Percentiles rank a stretch among this genome's conserved stretches.
Evolutionary conservation across 2,888 invertebrate species (phyloP).

Genomic region (Leucoma salicis): DNA sequence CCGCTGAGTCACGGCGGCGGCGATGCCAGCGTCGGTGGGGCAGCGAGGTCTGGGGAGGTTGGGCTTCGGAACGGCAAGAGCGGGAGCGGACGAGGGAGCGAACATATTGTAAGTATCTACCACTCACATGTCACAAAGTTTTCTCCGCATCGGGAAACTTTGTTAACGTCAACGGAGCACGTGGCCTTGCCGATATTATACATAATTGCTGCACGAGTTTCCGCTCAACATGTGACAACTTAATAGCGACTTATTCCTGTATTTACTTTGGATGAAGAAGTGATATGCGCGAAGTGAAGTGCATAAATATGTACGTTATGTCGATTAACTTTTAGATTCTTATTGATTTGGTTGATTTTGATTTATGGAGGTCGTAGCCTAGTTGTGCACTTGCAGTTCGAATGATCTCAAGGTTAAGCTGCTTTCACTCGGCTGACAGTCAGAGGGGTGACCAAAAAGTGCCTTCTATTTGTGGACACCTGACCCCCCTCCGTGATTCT

Average conservation of each 20-base stretch:
- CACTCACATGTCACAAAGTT: slow-evolving; percentile 82
- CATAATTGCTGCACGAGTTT: slow-evolving; percentile 63
- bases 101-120: slow-evolving; percentile 79
- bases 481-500: too few relatives aligned
- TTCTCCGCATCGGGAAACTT: slow-evolving; percentile 80
- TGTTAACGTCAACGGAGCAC: slow-evolving; percentile 81
- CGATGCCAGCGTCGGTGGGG: slow-evolving; percentile 49
- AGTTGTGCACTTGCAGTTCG: too few relatives aligned
- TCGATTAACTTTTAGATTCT: too few relatives aligned
- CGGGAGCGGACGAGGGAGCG: slow-evolving; percentile 40
- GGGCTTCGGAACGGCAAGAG: slow-evolving; percentile 28
- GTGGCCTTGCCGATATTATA: slow-evolving; percentile 74
- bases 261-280: slow-evolving; percentile 4
- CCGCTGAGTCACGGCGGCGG: slow-evolving; percentile 76
- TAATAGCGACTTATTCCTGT: slow-evolving; percentile 23
- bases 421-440: too few relatives aligned
- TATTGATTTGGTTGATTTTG: too few relatives aligned
- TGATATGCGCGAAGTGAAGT: not conserved
- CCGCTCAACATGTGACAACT: slow-evolving; percentile 50
- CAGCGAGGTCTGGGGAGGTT: slow-evolving; percentile 37
- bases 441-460: too few relatives aligned
- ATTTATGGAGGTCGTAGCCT: too few relatives aligned
- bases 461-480: too few relatives aligned
- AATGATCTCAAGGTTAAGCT: too few relatives aligned
- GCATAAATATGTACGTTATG: not conserved